These are phyloP conservation scores for Terrapene triunguis DNA, from an alignment of 2,113 vertebrate genomes.

Conservation along the genomic window DNA sequence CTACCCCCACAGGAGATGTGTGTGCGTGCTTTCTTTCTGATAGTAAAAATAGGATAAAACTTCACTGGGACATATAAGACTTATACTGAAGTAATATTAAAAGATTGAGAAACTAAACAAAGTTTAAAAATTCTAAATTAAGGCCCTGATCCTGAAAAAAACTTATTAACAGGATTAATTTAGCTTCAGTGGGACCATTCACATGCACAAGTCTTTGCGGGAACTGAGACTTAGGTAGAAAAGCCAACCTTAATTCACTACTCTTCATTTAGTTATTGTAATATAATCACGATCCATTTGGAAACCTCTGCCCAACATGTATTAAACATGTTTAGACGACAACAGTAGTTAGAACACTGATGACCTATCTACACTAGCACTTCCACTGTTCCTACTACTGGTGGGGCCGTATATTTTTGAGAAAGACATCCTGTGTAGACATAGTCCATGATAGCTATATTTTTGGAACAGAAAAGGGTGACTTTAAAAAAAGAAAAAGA, in stretches of 20 bases:
- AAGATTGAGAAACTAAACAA: not conserved
- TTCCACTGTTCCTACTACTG: not conserved
- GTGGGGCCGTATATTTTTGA: not conserved
- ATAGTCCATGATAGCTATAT: not conserved
- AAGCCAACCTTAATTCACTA: not conserved
- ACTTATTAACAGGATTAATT: not conserved
- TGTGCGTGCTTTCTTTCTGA: not conserved
- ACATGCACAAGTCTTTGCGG: not conserved
- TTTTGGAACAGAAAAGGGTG: not conserved
- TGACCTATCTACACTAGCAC: not conserved
- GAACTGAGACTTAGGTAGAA: not conserved
- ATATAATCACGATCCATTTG: not conserved
- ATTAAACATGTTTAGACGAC: not conserved
- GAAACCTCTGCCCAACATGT: not conserved
- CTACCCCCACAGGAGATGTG: not conserved
- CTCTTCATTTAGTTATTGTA: not conserved
- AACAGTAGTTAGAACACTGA: not conserved
- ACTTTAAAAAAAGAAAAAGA: not conserved
- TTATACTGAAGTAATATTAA: not conserved
- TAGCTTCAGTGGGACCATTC: not conserved
- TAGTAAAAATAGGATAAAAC: not conserved
- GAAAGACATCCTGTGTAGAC: not conserved
- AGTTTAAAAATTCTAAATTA: not conserved
- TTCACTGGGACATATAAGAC: not conserved
- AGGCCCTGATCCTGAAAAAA: not conserved